These are phyloP conservation scores for Sebastes kiyomatsui DNA, from an alignment of 2,797 vertebrate genomes.

Conservation along the genomic window DNA sequence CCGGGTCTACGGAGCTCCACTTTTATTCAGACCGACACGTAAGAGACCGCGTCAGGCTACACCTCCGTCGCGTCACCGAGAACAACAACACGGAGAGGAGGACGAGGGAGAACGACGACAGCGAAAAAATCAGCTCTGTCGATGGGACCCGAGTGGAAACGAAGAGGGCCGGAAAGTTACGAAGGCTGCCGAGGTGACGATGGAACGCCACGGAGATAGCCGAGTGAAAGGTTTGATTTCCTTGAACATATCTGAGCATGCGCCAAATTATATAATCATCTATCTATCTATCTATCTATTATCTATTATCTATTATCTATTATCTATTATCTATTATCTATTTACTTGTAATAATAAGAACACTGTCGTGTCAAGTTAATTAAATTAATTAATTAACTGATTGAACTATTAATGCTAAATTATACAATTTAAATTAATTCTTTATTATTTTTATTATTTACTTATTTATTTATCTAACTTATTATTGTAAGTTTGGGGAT, in stretches of 20 bases:
- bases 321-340: no score
- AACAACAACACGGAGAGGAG: constrained; percentile 87
- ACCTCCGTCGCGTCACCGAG: constrained; percentile 98
- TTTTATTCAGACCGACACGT: constrained; percentile 99
- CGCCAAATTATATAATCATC: neutral
- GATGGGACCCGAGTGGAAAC: constrained; percentile 60
- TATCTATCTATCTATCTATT: no score
- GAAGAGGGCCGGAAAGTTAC: constrained; percentile 57
- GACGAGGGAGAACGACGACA: constrained; percentile 80
- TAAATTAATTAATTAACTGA: no score
- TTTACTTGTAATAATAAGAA: no score
- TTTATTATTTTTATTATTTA: no score
- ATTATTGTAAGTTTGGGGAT: no score
- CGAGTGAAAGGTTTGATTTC: constrained; percentile 31
- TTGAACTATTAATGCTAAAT: no score
- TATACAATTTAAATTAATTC: no score
- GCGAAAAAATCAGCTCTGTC: constrained; percentile 72
- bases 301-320: no score
- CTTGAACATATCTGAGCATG: constrained; percentile 14
- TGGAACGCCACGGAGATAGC: constrained; percentile 29
- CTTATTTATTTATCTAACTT: no score
- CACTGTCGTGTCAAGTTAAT: no score
- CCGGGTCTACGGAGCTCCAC: constrained; percentile 95
- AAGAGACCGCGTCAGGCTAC: constrained; percentile 99
- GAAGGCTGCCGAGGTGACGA: constrained; percentile 50